phyloP scores from a whole-genome alignment of 2,797 vertebrate species.

The Thalassophryne amazonica region DNA sequence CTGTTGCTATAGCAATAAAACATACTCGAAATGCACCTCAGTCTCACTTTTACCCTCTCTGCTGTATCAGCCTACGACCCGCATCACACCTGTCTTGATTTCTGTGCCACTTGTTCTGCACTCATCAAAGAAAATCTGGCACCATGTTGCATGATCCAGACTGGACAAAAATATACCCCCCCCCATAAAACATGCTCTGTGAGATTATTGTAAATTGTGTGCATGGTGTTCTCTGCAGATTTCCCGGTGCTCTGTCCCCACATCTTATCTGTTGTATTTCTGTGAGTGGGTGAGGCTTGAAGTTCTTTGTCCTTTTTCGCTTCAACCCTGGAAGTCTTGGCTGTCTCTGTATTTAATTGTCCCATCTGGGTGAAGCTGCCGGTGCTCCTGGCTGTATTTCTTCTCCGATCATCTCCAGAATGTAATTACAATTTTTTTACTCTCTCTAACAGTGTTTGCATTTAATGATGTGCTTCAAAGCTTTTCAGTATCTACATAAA shows the following conservation, averaged over 20 bases:
- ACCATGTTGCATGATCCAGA: not conserved
- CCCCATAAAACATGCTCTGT: not conserved
- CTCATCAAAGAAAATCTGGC: constrained; percentile 8
- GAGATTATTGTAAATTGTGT: constrained; percentile 40
- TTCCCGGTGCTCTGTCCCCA: constrained; percentile 21
- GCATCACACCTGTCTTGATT: constrained; percentile 33
- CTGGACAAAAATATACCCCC: not conserved
- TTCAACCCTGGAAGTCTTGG: constrained; percentile 38
- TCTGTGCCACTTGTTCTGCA: not conserved
- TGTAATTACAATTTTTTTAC: not conserved
- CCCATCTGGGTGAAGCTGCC: constrained; percentile 36
- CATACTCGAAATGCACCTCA: constrained; percentile 60
- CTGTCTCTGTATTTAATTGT: constrained; percentile 60
- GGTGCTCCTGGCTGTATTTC: constrained; percentile 16
- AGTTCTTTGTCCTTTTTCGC: constrained; percentile 6
- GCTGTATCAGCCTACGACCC: constrained; percentile 46
- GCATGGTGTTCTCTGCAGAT: constrained; percentile 37
- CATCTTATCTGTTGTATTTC: constrained; percentile 33
- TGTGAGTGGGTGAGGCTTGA: constrained; percentile 9
- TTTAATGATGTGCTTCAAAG: constrained; percentile 1
- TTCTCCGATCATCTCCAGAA: not conserved
- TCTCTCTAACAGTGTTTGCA: not conserved
- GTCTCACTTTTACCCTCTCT: constrained; percentile 55
- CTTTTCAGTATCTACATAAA: not conserved
- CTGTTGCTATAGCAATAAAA: constrained; percentile 77